These are phyloP conservation scores for Bombylius discolor DNA, from an alignment of 2,888 invertebrate species.

Conservation along the genomic window DNA sequence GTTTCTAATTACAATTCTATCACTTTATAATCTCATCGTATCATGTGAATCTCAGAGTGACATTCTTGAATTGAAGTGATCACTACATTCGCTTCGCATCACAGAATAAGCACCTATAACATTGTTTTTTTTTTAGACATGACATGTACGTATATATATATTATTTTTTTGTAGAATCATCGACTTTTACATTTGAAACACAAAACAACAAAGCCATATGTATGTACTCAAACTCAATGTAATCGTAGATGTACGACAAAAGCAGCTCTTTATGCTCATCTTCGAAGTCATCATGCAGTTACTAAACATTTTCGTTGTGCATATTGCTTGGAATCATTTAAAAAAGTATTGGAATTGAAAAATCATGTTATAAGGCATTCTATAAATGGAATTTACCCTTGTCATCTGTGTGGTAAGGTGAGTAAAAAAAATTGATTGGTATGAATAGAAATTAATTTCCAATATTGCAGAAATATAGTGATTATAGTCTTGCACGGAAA, in stretches of 20 bases:
- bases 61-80: no score
- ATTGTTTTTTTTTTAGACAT: no score
- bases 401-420: conserved; percentile 54
- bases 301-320: conserved; percentile 41
- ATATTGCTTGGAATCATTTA: conserved; percentile 55
- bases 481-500: conserved; percentile 56
- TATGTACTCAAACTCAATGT: conserved; percentile 49
- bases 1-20: no score
- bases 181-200: conserved; percentile 48
- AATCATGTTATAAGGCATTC: conserved; percentile 53
- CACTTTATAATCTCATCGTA: no score
- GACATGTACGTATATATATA: neutral
- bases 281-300: conserved; percentile 46
- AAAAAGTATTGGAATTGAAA: conserved; percentile 49
- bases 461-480: conserved; percentile 41
- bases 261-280: conserved; percentile 56
- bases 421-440: neutral
- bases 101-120: no score
- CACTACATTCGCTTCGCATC: no score
- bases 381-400: conserved; percentile 50
- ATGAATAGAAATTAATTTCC: neutral
- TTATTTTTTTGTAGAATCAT: conserved; percentile 40
- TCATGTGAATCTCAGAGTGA: no score
- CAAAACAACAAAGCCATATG: conserved; percentile 54
- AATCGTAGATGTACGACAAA: conserved; percentile 55